Evolutionary conservation across 2,888 invertebrate genomes (phyloP).

Genomic region (Amphipyra berbera): DNA sequence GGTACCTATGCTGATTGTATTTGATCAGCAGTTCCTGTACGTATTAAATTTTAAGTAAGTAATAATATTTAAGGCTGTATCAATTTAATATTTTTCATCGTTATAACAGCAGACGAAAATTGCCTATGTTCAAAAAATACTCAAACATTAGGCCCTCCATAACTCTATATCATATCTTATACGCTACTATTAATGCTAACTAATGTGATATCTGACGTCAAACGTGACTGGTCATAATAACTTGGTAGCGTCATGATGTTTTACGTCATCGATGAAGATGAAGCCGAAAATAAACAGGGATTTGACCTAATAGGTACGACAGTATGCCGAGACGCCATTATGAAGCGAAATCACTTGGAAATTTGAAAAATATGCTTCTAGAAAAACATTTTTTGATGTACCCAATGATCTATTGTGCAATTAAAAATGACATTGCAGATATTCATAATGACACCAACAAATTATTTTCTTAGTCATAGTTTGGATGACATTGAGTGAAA

Average conservation of each 20-base stretch:
- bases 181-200: no score
- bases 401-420: neutral
- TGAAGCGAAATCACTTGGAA: no score
- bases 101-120: no score
- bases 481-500: neutral
- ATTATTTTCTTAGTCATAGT: neutral
- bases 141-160: no score
- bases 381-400: no score
- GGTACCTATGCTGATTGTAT: neutral
- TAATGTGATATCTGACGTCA: conserved; percentile 31
- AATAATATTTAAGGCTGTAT: no score
- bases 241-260: conserved; percentile 21
- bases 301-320: neutral
- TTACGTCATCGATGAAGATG: conserved; percentile 12
- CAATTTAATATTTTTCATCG: no score
- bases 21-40: neutral
- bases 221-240: conserved; percentile 30
- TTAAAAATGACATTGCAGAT: neutral
- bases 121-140: no score
- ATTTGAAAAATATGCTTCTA: no score
- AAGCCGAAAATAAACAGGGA: conserved; percentile 17
- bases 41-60: no score
- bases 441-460: neutral
- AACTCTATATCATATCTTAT: no score
- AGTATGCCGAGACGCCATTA: neutral